Evolutionary conservation across 2,888 invertebrate species (phyloP), one percentile per base, ranked within the genome.

Genomic region (Pristionchus fissidentatus): DNA sequence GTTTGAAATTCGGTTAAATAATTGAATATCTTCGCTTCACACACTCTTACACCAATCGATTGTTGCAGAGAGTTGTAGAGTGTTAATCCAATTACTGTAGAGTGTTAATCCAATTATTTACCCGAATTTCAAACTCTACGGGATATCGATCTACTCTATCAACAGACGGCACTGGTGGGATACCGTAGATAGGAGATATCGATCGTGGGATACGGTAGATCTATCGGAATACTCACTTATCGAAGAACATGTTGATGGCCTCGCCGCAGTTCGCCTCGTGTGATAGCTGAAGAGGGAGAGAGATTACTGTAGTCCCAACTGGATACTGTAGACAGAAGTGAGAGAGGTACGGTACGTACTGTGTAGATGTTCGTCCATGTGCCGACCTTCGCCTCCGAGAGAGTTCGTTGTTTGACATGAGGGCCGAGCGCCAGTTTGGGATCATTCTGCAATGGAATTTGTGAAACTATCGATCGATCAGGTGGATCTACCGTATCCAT

Each of bases 331-430:
- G 32, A n/a, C 4, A 49, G 5, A 38, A 26, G 38, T 41, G n/a
- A 26, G 8, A 52, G 26, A 4, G 35, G 10, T 70, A 49, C 41
- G 32, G 70, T 75, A 84, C 85, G 73, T 49, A 90, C 90, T 85
- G 88, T 87, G 52, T 86, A 84, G 52, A 91, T 80, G 35, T 90
- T 85, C 55, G 83, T 84, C 91, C 91, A 90, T 22, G 89, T 90
- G 83, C 91, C 91, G 60, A 91, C 75, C 78, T 87, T 86, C 73
- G 87, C 86, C 32, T 90, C 87, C n/a, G 84, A 85, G 52, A 91
- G 84, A 8, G 89, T 89, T 26, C 88, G 85, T 77, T 88, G 87
- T 73, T 88, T 88, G 55, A 91, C 86, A 79, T 89, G 88, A 38
- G 90, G 88, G 41, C 89, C 87, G 57, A 89, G 85, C 15, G 88